A percentile compares a stretch with the other conserved stretches of the same genome.
Evolutionary conservation across 2,113 vertebrate species (phyloP).

Genomic region (Mormyrus lacerda): DNA sequence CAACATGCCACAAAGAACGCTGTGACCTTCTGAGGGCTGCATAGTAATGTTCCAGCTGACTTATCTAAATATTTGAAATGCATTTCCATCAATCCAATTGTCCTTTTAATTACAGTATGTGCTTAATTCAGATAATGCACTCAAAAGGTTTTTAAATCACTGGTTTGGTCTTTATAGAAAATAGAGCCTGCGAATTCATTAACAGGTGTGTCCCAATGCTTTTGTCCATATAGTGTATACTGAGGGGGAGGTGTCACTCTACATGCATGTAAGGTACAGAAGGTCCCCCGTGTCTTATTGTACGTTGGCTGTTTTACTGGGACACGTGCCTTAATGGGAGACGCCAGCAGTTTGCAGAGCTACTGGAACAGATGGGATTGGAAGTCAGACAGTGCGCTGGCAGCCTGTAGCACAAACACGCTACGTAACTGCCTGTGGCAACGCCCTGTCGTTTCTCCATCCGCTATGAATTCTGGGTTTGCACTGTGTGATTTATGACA

Average conservation of each 20-base stretch:
- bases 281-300: background rate
- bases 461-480: background rate
- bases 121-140: no score
- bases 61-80: no score
- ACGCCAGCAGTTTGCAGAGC: slow-evolving; percentile 66
- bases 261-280: background rate
- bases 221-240: background rate
- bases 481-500: background rate
- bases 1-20: no score
- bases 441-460: background rate
- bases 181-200: background rate
- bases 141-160: no score
- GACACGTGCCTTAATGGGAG: slow-evolving; percentile 85
- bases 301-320: slow-evolving; percentile 28
- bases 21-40: no score
- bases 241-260: background rate
- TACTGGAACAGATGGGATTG: slow-evolving; percentile 73
- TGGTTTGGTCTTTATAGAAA: no score
- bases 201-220: background rate
- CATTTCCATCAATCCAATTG: no score
- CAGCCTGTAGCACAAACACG: slow-evolving; percentile 6
- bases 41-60: no score
- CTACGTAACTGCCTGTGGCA: slow-evolving; percentile 4
- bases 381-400: slow-evolving; percentile 55
- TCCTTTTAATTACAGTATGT: no score